Base-by-base conservation (phyloP, 2,113 vertebrate genomes). In the Elephantulus edwardii region DNA sequence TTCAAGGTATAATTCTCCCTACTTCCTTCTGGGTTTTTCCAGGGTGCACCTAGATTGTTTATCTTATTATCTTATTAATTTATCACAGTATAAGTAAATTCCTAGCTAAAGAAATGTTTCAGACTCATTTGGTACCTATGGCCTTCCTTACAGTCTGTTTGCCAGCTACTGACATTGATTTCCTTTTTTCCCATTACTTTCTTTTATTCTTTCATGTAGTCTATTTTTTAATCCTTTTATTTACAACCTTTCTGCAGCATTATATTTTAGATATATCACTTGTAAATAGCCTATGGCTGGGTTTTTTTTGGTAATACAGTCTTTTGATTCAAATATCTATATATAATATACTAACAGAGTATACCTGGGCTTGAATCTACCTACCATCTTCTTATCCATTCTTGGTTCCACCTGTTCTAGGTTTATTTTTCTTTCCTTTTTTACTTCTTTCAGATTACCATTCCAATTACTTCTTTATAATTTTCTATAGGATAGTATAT, bases 381-480 rank as follows among this genome's bases (percentile, higher is more conserved):
- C 40, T n/a, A n/a, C n/a, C 13, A 46, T 24, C 33, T 72, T 14
- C 26, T 19, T 50, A 71, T 80, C 28, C 7, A 72, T 71, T 86
- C 35, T 44, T 72, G 44, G 28, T 48, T 8, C 71, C 28, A 33
- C 14, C 40, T 46, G 16, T 33, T 48, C 71, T 48, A 48, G 71
- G 10, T 74, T 48, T 74, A 28, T 44, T 74, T 74, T 74, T 46
- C 42, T 74, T 42, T 74, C 71, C 28, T 48, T 74, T 84, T 35
- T 88, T 84, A 92, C 5, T 78, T 90, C 46, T 90, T 93, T 88
- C 42, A 74, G 26, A 78, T 20, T 58, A 76, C 48, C 19, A 72
- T 93, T 93, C 38, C 13, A 66, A 58, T 90, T 93, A 52, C 58
- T 48, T 83, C 90, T 64, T 28, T 88, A 35, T 92, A 22, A 58